Conservation (phyloP, 35 echinoderm and acorn worm species). For the Apostichopus japonicus region DNA sequence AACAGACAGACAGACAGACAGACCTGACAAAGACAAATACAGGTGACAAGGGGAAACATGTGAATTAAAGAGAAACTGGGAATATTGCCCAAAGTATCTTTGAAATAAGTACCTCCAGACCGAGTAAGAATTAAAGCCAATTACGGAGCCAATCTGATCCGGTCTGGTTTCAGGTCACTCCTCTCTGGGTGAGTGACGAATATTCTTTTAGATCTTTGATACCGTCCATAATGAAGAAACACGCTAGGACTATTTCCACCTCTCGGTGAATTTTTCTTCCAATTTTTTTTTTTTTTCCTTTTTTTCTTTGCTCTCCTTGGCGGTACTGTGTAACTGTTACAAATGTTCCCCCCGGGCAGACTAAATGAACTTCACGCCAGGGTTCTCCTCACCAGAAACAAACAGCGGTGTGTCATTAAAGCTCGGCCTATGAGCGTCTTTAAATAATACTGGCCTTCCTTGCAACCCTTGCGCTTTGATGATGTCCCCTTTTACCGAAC, state of each 20-base stretch:
- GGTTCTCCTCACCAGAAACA: slow-evolving; percentile 36
- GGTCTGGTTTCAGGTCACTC: too few relatives aligned
- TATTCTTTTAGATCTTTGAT: too few relatives aligned
- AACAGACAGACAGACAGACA: too few relatives aligned
- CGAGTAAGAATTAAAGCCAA: too few relatives aligned
- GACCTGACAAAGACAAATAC: too few relatives aligned
- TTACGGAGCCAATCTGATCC: too few relatives aligned
- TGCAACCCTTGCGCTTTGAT: slow-evolving; percentile 30
- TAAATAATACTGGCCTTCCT: background rate
- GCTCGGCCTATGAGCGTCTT: background rate
- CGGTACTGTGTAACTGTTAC: slow-evolving; percentile 28
- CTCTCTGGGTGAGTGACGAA: too few relatives aligned
- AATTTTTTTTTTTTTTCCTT: background rate
- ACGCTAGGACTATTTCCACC: background rate
- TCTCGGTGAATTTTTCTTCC: slow-evolving; percentile 1
- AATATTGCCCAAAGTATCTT: too few relatives aligned
- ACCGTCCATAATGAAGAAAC: too few relatives aligned
- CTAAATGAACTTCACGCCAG: slow-evolving; percentile 44
- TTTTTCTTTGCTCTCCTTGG: background rate
- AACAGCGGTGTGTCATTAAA: slow-evolving; percentile 49
- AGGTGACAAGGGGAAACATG: too few relatives aligned
- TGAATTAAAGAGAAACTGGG: too few relatives aligned
- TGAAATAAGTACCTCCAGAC: too few relatives aligned
- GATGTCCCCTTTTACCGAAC: background rate
- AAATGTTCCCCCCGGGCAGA: slow-evolving; percentile 58